Evolutionary conservation across 2,113 vertebrate species (phyloP).

Genomic region (Gopherus evgoodei): DNA sequence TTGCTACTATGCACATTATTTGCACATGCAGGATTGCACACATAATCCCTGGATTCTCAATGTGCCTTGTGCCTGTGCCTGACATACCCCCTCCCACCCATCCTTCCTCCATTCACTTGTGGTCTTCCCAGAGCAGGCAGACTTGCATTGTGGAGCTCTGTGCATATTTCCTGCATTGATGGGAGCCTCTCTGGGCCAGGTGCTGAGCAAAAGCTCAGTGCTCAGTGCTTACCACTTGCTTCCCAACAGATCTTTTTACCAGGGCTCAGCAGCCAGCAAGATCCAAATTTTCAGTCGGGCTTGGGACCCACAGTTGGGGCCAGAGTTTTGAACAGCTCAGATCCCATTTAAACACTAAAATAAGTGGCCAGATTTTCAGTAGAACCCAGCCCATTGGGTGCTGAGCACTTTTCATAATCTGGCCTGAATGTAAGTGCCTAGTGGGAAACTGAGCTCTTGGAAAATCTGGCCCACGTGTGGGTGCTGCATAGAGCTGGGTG

Average conservation of each 20-base stretch:
- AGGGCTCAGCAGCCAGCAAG: background rate
- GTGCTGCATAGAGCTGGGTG: background rate
- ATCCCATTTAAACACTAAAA: background rate
- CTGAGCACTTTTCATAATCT: background rate
- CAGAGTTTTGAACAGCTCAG: background rate
- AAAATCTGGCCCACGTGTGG: background rate
- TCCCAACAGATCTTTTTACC: background rate
- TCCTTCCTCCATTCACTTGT: background rate
- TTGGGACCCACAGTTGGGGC: rapidly evolving
- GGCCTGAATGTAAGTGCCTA: rapidly evolving
- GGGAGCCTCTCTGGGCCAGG: background rate
- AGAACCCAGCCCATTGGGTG: background rate
- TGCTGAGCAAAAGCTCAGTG: background rate
- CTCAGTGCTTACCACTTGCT: background rate
- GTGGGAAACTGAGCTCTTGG: background rate
- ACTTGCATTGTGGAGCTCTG: background rate
- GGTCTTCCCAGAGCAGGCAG: background rate
- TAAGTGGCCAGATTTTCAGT: rapidly evolving
- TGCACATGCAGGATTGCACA: background rate
- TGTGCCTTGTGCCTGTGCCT: background rate
- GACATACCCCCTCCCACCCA: background rate
- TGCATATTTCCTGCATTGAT: background rate
- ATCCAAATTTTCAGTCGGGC: background rate
- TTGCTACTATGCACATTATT: background rate
- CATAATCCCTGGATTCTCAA: background rate